Base-by-base conservation (phyloP, 2,888 invertebrate species). In the Pachydiplax longipennis region DNA sequence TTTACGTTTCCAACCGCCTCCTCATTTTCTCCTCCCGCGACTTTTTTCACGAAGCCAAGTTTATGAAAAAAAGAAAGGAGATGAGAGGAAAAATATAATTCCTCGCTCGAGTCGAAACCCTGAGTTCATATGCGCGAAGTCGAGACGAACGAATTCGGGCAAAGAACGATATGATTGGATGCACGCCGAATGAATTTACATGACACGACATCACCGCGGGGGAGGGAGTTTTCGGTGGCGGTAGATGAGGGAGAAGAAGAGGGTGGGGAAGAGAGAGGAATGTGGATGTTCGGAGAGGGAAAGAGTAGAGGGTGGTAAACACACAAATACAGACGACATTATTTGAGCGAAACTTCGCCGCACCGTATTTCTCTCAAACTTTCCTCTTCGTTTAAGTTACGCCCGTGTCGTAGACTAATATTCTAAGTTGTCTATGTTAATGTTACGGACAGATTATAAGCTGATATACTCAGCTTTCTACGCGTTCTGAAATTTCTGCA, bases 131-230 rank as follows among this genome's bases (percentile, higher is more conserved):
- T 58, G 87, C 83, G 83, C 83, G 83, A n/a, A 58, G 87, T 87
- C 61, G 87, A 58, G 61, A 87, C 61, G 61, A 61, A 87, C 61
- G 87, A 61, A 87, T 87, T 61, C 87, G 61, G 65, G 87, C 31
- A 87, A 87, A 87, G 87, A 65, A 87, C 87, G 87, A 87, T 61
- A 61, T 87, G 87, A 87, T 87, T 87, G 87, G 87, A 87, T 87
- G 87, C 87, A 87, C 87, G 58, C 58, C 58, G 87, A 87, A 87
- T 87, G 87, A 61, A 87, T 87, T 87, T 87, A 87, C 87, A 87
- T 87, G 87, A 87, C 61, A 61, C 87, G 87, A 87, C 87, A 87
- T 37, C 40, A 61, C 87, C 87, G 65, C 87, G 87, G 61, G 61
- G 87, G 87, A 61, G 37, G 3, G 31, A 73, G 25, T 53, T 53